A percentile compares a stretch with the other conserved stretches of the same genome.
These are phyloP conservation scores for Erpetoichthys calabaricus DNA, from an alignment of 2,797 vertebrate species.

Conservation along the genomic window DNA sequence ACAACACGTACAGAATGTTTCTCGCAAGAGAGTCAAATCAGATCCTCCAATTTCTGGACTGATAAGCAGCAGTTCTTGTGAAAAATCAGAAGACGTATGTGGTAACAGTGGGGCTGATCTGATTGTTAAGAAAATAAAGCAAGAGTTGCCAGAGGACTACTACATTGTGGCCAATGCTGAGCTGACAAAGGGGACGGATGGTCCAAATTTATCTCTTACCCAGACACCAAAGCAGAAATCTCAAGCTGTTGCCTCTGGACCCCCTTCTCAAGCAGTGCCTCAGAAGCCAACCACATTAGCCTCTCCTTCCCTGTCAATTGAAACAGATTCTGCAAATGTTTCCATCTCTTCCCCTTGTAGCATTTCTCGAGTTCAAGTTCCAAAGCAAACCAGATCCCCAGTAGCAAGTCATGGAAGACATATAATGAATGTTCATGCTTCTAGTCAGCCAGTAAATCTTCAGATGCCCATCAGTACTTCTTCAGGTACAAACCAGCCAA, in stretches of 20 bases:
- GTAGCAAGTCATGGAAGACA: conserved; percentile 37
- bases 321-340: conserved; percentile 39
- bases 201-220: conserved; percentile 41
- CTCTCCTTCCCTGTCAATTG: conserved; percentile 16
- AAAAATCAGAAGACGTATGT: conserved; percentile 29
- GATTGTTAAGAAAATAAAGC: conserved; percentile 71
- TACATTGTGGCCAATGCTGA: conserved; percentile 63
- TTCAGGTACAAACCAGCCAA: conserved; percentile 41
- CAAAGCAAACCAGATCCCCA: conserved; percentile 35
- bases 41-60: conserved; percentile 22
- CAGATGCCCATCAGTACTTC: conserved; percentile 55
- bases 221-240: conserved; percentile 55
- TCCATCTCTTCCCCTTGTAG: conserved; percentile 35
- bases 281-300: conserved; percentile 29
- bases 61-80: conserved; percentile 24
- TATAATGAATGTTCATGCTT: conserved; percentile 13
- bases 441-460: conserved; percentile 32
- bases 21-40: conserved; percentile 40
- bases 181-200: conserved; percentile 41
- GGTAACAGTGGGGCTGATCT: conserved; percentile 33
- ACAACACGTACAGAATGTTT: conserved; percentile 22
- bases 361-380: conserved; percentile 15
- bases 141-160: conserved; percentile 66
- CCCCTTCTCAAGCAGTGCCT: conserved; percentile 33
- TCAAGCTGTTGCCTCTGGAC: conserved; percentile 23